Evolutionary conservation across 2,113 vertebrate genomes (phyloP).

Genomic region (Okapia johnstoni): DNA sequence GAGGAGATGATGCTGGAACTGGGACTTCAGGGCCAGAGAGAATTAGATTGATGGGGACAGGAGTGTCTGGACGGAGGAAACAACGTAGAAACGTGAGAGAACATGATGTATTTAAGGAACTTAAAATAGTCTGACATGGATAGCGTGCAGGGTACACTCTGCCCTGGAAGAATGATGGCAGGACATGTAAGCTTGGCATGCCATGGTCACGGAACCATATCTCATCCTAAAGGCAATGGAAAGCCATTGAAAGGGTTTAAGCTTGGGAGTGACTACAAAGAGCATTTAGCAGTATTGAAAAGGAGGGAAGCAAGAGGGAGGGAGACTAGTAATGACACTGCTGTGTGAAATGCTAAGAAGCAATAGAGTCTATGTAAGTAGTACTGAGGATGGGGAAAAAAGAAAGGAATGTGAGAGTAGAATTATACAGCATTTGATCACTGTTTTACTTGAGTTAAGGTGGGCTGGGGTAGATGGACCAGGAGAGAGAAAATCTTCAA

Average conservation of each 20-base stretch:
- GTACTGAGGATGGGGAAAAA: background rate
- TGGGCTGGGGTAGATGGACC: background rate
- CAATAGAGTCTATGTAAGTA: background rate
- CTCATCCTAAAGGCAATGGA: background rate
- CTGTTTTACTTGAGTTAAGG: background rate
- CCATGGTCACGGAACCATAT: background rate
- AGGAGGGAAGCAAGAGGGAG: background rate
- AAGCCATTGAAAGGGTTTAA: background rate
- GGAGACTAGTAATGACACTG: background rate
- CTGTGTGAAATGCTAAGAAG: background rate
- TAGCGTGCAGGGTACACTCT: background rate
- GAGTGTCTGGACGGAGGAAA: background rate
- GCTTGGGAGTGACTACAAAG: background rate
- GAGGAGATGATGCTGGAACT: background rate
- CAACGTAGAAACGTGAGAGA: background rate
- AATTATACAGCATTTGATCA: background rate
- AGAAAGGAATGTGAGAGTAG: background rate
- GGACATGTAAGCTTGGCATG: background rate
- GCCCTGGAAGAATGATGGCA: background rate
- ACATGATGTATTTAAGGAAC: background rate
- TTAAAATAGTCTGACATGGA: background rate
- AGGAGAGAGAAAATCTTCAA: background rate
- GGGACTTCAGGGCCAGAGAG: background rate
- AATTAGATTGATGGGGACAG: background rate
- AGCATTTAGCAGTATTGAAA: background rate